These are phyloP conservation scores for Phalera bucephala DNA, from an alignment of 2,888 invertebrate genomes.

Conservation along the genomic window DNA sequence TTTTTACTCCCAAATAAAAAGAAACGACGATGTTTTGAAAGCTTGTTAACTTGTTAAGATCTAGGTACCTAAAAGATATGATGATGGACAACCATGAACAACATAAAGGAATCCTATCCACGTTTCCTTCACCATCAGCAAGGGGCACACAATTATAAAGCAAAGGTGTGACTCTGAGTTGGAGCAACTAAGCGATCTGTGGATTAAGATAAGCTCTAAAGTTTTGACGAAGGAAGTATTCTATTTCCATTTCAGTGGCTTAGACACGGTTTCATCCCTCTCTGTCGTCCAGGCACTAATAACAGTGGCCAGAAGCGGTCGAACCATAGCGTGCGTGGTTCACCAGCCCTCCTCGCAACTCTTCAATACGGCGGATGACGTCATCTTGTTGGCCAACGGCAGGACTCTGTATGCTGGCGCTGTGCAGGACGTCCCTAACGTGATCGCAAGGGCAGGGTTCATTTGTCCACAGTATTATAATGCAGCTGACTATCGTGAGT, in stretches of 20 bases:
- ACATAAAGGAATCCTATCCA: too few species aligned
- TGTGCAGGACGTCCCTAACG: slow-evolving; percentile 81
- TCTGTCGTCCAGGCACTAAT: slow-evolving; percentile 85
- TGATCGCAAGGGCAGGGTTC: slow-evolving; percentile 83
- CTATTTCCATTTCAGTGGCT: slow-evolving; percentile 79
- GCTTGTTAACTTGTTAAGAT: too few species aligned
- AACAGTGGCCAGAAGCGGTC: slow-evolving; percentile 84
- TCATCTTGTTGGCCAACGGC: slow-evolving; percentile 87
- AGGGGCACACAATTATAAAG: too few species aligned
- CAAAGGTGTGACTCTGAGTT: too few species aligned
- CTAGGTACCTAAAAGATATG: too few species aligned
- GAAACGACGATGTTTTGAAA: too few species aligned
- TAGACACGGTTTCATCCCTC: slow-evolving; percentile 87
- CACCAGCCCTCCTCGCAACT: slow-evolving; percentile 91
- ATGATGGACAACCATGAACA: too few species aligned
- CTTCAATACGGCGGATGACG: slow-evolving; percentile 88
- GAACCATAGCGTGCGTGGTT: slow-evolving; percentile 89
- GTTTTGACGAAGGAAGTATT: too few species aligned
- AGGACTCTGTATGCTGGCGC: slow-evolving; percentile 87
- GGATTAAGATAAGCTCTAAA: too few species aligned
- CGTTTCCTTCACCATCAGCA: too few species aligned
- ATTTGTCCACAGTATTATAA: slow-evolving; percentile 90
- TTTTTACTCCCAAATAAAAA: too few species aligned
- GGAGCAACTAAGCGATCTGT: too few species aligned
- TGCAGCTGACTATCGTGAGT: slow-evolving; percentile 89